Evolutionary conservation across 2,888 invertebrate genomes (phyloP).

Genomic region (Brassicogethes aeneus): DNA sequence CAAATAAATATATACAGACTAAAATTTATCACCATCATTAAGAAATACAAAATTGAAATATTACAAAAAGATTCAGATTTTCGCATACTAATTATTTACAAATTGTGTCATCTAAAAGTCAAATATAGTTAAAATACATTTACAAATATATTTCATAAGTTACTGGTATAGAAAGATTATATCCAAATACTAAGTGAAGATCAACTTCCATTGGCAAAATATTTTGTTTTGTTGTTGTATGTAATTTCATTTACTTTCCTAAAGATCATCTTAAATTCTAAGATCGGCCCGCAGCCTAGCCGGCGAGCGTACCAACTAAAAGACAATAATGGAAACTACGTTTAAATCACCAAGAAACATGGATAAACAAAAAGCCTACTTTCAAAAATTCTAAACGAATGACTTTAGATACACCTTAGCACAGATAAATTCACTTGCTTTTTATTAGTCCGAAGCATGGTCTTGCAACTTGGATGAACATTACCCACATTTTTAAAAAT

Average conservation of each 20-base stretch:
- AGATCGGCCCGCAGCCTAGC: slow-evolving; percentile 25
- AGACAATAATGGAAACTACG: not conserved
- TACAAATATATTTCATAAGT: slow-evolving; percentile 21
- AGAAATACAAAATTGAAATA: slow-evolving; percentile 31
- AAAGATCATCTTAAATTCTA: slow-evolving; percentile 22
- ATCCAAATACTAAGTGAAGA: slow-evolving; percentile 29
- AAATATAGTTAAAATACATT: slow-evolving; percentile 28
- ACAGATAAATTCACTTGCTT: too few relatives aligned
- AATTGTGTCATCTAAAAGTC: slow-evolving; percentile 32
- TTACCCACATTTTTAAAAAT: too few relatives aligned
- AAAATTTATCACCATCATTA: slow-evolving; percentile 34
- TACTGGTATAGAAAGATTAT: slow-evolving; percentile 27
- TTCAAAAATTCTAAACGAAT: not conserved
- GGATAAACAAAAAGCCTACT: too few relatives aligned
- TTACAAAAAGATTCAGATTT: slow-evolving; percentile 27
- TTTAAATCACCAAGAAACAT: not conserved
- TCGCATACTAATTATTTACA: slow-evolving; percentile 30
- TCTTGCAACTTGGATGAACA: too few relatives aligned
- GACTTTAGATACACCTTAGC: too few relatives aligned
- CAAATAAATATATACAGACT: slow-evolving; percentile 39
- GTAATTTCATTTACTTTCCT: slow-evolving; percentile 15
- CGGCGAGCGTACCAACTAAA: slow-evolving; percentile 33
- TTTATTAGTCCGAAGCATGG: too few relatives aligned
- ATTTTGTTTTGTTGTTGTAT: slow-evolving; percentile 20
- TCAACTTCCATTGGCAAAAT: slow-evolving; percentile 34